These are phyloP conservation scores for Octopus sinensis DNA, from an alignment of 1,140 invertebrate species.

Conservation along the genomic window DNA sequence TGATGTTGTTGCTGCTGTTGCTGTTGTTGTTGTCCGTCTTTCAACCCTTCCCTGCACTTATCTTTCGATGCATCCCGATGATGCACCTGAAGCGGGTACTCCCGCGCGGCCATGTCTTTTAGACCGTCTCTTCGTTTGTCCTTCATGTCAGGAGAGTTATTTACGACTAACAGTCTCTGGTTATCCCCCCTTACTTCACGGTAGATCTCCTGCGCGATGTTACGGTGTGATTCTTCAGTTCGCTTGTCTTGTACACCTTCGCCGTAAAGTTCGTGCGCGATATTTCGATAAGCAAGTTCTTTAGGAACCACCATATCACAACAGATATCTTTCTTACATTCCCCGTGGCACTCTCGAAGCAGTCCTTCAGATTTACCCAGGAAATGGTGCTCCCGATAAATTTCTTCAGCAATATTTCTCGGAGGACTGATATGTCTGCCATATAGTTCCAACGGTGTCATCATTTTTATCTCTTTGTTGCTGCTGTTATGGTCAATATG, in stretches of 20 bases:
- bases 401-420: background rate
- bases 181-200: background rate
- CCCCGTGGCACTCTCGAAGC: background rate
- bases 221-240: background rate
- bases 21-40: too few species aligned
- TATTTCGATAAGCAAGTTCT: background rate
- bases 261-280: background rate
- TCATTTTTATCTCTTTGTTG: background rate
- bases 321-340: background rate
- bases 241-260: background rate
- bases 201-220: background rate
- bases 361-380: background rate
- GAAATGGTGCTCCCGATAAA: background rate
- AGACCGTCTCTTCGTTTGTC: too few species aligned
- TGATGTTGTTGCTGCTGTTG: too few species aligned
- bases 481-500: background rate
- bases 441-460: background rate
- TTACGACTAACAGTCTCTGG: too few species aligned
- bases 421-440: background rate
- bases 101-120: too few species aligned
- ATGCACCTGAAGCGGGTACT: too few species aligned
- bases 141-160: too few species aligned
- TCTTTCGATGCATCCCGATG: too few species aligned
- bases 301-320: background rate
- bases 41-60: too few species aligned